Evolutionary conservation across 2,888 invertebrate species (phyloP), one percentile per base, ranked within the genome.

Genomic region (Teleiodes luculella): DNA sequence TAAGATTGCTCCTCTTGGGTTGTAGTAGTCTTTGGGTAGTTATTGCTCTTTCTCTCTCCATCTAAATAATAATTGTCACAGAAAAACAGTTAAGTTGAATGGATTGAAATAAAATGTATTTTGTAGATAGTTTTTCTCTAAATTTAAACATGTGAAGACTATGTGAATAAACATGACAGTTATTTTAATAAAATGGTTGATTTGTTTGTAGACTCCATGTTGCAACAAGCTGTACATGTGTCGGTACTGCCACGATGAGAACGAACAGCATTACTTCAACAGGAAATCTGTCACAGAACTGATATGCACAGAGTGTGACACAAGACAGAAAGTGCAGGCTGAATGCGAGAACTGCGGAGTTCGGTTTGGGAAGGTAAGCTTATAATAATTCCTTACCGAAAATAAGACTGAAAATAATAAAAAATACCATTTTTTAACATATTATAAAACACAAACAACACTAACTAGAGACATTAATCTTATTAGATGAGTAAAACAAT

Each of bases 201-300:
- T 24, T 30, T 8, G 6, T 31, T 87, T 91, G 16, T 86, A 97
- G 97, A 95, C 96, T 16, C 96, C 96, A 52, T 97, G 97, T 77
- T 97, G 97, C 83, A 94, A 94, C 70, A 96, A 96, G 82, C 92
- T 95, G 7, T 97, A 97, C 80, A 94, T 94, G 58, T 97, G 97
- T 75, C 92, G 97, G 30, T 95, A 97, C 76, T 97, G 97, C 71
- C 97, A 97, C 67, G 96, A 97, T 80, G 96, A 97, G 71, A 94
- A 84, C 35, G 97, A 97, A 74, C 91, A 93, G 58, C 97, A 97
- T 77, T 93, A 94, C 60, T 93, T 97, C 63, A 95, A 96, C 80
- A 91, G 97, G 55, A 95, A 95, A 76, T 93, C 94, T 48, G 94
- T 97, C 3, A 94, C 94, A 0, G 95, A 96, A 83, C 89, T 97